Conservation (phyloP, 2,113 vertebrate genomes). For the Montifringilla adamsi region DNA sequence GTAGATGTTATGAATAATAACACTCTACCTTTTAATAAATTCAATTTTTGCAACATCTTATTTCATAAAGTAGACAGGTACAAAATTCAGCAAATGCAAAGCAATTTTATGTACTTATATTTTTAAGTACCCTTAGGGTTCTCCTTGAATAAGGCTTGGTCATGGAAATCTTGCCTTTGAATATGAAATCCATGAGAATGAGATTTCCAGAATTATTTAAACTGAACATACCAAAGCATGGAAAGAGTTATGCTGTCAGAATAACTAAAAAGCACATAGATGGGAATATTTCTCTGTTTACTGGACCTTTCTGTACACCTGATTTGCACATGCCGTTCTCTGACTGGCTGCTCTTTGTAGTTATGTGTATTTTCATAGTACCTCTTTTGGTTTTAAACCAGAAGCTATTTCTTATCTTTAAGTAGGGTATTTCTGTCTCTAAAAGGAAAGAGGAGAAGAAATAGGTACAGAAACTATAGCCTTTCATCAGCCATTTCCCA, state of each 20-base stretch:
- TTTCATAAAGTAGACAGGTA: not conserved
- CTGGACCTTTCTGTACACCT: not conserved
- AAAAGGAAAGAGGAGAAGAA: not conserved
- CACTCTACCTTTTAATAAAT: not conserved
- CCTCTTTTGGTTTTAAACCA: not conserved
- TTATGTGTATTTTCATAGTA: not conserved
- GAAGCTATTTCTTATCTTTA: not conserved
- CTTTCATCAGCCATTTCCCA: not conserved
- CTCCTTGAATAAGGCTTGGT: not conserved
- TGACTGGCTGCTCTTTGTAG: not conserved
- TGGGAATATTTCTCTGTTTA: not conserved
- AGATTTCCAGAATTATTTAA: not conserved
- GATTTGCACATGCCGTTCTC: not conserved
- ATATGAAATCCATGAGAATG: not conserved
- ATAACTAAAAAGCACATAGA: not conserved
- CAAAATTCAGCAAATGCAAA: not conserved
- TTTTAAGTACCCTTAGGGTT: not conserved
- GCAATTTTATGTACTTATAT: not conserved
- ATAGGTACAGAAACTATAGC: not conserved
- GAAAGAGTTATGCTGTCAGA: not conserved
- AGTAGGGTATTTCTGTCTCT: not conserved
- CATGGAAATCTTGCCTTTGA: not conserved
- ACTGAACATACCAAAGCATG: not conserved
- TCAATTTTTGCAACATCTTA: not conserved
- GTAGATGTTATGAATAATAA: constrained; percentile 2